Conservation (phyloP, 2,888 invertebrate species). For the Phalera bucephala region DNA sequence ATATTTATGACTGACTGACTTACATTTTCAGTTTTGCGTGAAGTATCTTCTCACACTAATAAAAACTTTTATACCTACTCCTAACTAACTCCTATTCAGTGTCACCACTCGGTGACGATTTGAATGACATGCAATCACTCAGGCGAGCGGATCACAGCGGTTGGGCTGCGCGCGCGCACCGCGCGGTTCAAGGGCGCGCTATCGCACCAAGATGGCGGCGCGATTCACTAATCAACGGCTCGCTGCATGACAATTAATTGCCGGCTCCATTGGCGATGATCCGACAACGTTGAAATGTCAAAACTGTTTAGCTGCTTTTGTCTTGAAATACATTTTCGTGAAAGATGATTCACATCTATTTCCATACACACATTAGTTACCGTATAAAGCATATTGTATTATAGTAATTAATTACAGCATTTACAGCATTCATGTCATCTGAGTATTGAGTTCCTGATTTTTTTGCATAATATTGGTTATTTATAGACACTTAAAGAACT, state of each 20-base stretch:
- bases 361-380: neutral
- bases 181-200: constrained; percentile 1
- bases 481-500: too few relatives aligned
- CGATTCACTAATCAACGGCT: neutral
- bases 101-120: neutral
- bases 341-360: neutral
- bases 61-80: neutral
- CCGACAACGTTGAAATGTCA: constrained; percentile 1
- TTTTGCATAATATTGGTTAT: too few relatives aligned
- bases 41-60: neutral
- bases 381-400: too few relatives aligned
- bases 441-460: too few relatives aligned
- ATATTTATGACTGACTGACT: too few relatives aligned
- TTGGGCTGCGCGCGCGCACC: neutral
- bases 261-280: neutral
- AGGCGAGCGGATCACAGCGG: too few relatives aligned
- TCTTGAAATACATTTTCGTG: neutral
- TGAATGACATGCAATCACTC: neutral
- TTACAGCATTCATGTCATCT: too few relatives aligned
- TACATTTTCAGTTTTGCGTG: too few relatives aligned
- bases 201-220: neutral
- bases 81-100: neutral
- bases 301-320: neutral
- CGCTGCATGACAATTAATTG: neutral
- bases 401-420: too few relatives aligned